Evolutionary conservation across 2,797 vertebrate genomes (phyloP).

Genomic region (Chromobotia macracanthus): DNA sequence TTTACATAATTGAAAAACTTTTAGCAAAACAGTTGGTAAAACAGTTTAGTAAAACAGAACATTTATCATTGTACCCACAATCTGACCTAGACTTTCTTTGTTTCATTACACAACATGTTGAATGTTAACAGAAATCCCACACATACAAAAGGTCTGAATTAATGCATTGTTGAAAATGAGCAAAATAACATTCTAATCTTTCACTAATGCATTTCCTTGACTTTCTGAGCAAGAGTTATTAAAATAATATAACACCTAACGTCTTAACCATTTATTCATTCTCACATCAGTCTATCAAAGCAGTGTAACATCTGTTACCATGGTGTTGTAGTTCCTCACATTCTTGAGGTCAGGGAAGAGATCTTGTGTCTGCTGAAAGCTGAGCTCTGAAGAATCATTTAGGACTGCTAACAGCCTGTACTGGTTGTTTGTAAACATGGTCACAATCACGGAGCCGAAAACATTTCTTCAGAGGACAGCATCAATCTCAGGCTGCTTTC

Average conservation of each 20-base stretch:
- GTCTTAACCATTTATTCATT: not conserved
- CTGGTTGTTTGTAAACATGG: conserved; percentile 7
- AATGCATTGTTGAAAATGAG: not conserved
- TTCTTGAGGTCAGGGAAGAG: not conserved
- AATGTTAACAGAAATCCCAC: not conserved
- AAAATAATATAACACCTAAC: too few species aligned
- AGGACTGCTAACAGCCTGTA: conserved; percentile 17
- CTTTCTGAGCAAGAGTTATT: too few species aligned
- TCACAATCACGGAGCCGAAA: conserved; percentile 11
- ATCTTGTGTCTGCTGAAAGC: not conserved
- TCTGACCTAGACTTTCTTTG: not conserved
- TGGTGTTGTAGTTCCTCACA: not conserved
- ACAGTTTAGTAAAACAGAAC: too few species aligned
- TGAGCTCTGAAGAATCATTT: not conserved
- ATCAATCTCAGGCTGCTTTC: conserved; percentile 14
- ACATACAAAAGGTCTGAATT: not conserved
- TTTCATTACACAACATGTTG: not conserved
- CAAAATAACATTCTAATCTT: too few species aligned
- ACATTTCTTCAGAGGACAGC: conserved; percentile 30
- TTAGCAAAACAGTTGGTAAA: not conserved
- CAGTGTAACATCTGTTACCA: not conserved
- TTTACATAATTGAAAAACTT: not conserved
- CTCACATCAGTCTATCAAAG: not conserved
- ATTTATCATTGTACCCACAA: not conserved
- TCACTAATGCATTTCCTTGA: too few species aligned